A percentile compares a stretch with the other conserved stretches of the same genome.
phyloP scores from a whole-genome alignment of 2,888 invertebrate species.

The Drosophila neonasuta region DNA sequence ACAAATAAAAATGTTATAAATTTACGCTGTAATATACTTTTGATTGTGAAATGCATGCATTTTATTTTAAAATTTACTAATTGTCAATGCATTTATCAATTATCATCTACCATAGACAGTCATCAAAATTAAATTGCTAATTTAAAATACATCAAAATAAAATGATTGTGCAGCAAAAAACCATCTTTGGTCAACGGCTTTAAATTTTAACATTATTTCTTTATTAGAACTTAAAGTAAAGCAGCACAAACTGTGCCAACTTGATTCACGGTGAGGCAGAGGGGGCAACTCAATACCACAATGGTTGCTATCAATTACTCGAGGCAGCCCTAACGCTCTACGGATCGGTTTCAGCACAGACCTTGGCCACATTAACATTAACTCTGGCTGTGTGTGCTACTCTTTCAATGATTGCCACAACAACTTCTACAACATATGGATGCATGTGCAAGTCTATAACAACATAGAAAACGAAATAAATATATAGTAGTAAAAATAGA shows the following conservation, averaged over 20 bases:
- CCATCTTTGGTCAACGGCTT: background rate
- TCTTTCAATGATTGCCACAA: conserved; percentile 38
- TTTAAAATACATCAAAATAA: background rate
- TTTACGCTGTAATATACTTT: too few relatives aligned
- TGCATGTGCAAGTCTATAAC: background rate
- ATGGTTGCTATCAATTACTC: conserved; percentile 60
- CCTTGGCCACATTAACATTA: conserved; percentile 72
- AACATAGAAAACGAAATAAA: conserved; percentile 4
- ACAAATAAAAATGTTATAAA: too few relatives aligned
- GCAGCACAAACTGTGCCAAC: conserved; percentile 52
- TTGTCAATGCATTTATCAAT: too few relatives aligned
- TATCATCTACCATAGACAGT: too few relatives aligned
- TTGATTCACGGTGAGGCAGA: background rate
- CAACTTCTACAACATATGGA: conserved; percentile 10
- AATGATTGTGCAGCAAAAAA: background rate
- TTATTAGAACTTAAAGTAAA: conserved; percentile 26
- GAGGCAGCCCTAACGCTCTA: conserved; percentile 60
- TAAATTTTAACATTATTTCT: background rate
- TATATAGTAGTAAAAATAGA: conserved; percentile 38
- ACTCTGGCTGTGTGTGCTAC: conserved; percentile 41
- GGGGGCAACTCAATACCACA: conserved; percentile 55
- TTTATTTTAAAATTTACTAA: too few relatives aligned
- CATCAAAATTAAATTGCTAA: background rate
- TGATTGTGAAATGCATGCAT: too few relatives aligned
- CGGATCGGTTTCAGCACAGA: conserved; percentile 68